Base-by-base conservation (phyloP, 53 echinoderm and acorn worm genomes). In the Temnopleurus reevesii region DNA sequence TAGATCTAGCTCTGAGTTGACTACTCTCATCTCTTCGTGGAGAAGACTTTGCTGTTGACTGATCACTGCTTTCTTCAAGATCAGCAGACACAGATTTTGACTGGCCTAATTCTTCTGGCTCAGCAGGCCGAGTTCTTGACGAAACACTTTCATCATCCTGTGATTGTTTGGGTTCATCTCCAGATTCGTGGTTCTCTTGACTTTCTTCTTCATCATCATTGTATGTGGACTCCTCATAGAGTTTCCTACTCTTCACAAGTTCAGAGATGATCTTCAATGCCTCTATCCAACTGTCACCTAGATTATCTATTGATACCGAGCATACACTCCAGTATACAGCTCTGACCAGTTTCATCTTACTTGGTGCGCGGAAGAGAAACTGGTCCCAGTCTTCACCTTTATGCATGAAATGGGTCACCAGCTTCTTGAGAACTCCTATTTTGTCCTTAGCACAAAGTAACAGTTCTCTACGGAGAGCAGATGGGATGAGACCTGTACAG, bases 301-400 rank as follows among this genome's bases (percentile, higher is more conserved):
- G 56, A 55, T 83, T 36, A 23, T 55, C 83, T 19, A 51, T 55
- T 21, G 83, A 51, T 35, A 83, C 55, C 35, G 53, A 55, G 19
- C 83, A 55, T 5, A 83, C 55, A 12, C 54, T 54, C 54, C 54
- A 55, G 36, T 83, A 83, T 24, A 83, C 54, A 56, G 83, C 83
- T 51, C 55, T 83, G 18, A 83, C 35, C 24, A 83, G 27, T 33
- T 83, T 83, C 83, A 83, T 49, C 83, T 83, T 83, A 36, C 54
- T 54, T 25, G 83, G 83, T 19, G 83, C 55, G 19, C 83, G 31
- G 55, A 9, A 29, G 2, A 83, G 36, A 19, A 83, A 83, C 7
- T 83, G 83, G 35, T 56, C 56, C 13, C 18, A 83, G 51, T 83
- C 83, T 55, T 83, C 83, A 55, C 35, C 55, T 55, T 53, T 53